A percentile compares a stretch with the other conserved stretches of the same genome.
Conservation (phyloP, 2,113 vertebrate species). For the Globicephala melas region DNA sequence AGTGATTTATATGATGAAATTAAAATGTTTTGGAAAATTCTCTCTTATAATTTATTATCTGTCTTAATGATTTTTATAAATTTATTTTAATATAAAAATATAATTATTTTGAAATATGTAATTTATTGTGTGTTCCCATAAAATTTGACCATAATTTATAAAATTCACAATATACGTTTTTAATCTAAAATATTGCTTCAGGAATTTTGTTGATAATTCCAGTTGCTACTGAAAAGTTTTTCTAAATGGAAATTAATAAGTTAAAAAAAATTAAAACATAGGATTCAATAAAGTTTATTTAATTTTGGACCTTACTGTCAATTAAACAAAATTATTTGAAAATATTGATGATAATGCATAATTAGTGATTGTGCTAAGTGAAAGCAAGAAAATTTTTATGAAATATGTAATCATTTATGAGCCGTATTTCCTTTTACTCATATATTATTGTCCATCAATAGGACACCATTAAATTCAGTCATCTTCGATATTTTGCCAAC, state of each 20-base stretch:
- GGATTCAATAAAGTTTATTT: conserved; percentile 6
- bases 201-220: neutral
- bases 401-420: neutral
- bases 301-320: neutral
- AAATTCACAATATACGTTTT: neutral
- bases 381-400: neutral
- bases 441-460: neutral
- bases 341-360: conserved; percentile 5
- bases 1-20: neutral
- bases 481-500: neutral
- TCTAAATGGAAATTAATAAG: neutral
- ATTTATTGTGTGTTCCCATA: neutral
- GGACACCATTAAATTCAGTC: neutral
- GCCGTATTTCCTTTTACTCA: neutral
- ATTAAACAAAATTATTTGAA: neutral
- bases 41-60: neutral
- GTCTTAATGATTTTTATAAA: neutral
- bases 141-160: neutral
- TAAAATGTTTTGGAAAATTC: neutral
- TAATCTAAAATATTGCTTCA: neutral
- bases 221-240: neutral
- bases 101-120: neutral
- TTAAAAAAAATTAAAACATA: neutral
- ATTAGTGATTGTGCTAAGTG: neutral
- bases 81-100: neutral